Evolutionary conservation across 2,113 vertebrate species (phyloP).

Genomic region (western clawed frog (Xenopus tropicalis)): DNA sequence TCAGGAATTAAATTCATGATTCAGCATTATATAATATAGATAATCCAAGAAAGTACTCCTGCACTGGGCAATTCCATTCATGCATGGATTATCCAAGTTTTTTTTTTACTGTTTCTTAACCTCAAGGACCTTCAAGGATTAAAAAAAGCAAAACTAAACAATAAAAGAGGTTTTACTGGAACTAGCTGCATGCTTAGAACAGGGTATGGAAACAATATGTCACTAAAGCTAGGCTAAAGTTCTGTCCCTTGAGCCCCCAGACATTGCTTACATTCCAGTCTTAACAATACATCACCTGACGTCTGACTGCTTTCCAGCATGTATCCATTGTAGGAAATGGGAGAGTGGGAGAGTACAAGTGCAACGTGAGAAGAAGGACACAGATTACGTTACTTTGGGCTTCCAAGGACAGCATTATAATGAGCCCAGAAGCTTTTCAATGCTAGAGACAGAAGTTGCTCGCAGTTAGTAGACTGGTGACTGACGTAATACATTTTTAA

Average conservation of each 20-base stretch:
- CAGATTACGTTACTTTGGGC: slow-evolving; percentile 14
- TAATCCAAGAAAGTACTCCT: too few species aligned
- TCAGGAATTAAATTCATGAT: too few species aligned
- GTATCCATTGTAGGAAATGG: slow-evolving; percentile 11
- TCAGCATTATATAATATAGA: too few species aligned
- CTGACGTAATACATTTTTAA: neutral
- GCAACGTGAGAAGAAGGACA: slow-evolving; percentile 11
- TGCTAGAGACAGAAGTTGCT: neutral
- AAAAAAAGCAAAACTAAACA: too few species aligned
- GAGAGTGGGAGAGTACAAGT: neutral
- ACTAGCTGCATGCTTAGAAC: neutral
- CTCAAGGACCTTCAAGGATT: neutral
- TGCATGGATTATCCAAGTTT: too few species aligned
- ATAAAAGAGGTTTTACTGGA: neutral
- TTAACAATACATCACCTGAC: slow-evolving; percentile 20
- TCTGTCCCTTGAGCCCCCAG: neutral
- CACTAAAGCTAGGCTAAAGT: neutral
- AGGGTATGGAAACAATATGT: neutral
- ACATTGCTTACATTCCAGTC: neutral
- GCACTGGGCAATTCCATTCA: neutral
- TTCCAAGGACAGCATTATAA: slow-evolving; percentile 12
- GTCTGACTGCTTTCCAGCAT: neutral
- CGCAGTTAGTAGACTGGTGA: neutral
- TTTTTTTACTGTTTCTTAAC: neutral
- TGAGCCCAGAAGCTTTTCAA: neutral